Evolutionary conservation across 2,113 vertebrate genomes (phyloP).

Genomic region (Thamnophis sirtalis): DNA sequence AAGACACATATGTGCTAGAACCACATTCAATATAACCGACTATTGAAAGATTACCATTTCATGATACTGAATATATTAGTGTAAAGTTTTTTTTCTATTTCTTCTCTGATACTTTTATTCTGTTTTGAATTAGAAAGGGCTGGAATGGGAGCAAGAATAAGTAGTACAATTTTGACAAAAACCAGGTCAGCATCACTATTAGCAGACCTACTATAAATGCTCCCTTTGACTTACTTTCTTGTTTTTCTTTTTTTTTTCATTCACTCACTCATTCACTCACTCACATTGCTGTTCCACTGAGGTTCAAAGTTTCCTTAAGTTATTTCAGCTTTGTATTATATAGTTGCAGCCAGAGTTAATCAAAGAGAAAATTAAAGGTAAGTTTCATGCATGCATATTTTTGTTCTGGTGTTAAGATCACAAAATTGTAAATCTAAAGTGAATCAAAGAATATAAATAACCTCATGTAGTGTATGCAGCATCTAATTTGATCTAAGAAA

Average conservation of each 20-base stretch:
- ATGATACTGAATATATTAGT: slow-evolving; percentile 29
- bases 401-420: neutral
- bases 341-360: slow-evolving; percentile 23
- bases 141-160: slow-evolving; percentile 30
- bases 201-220: slow-evolving; percentile 57
- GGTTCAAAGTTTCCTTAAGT: slow-evolving; percentile 25
- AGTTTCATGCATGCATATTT: neutral
- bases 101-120: slow-evolving; percentile 1
- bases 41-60: slow-evolving; percentile 21
- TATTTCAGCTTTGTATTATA: slow-evolving; percentile 22
- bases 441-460: neutral
- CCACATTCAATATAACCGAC: neutral
- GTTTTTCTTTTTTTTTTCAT: neutral
- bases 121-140: neutral
- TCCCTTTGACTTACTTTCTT: slow-evolving; percentile 44
- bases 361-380: neutral
- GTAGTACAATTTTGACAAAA: slow-evolving; percentile 54
- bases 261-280: neutral
- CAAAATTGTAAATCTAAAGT: neutral
- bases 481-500: neutral
- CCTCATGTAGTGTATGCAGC: neutral
- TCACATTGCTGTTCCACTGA: slow-evolving; percentile 30
- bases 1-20: slow-evolving; percentile 41
- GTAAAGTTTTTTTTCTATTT: slow-evolving; percentile 32
- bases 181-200: slow-evolving; percentile 48